Percentiles rank a stretch among this genome's conserved stretches.
Evolutionary conservation across 2,888 invertebrate species (phyloP).

Genomic region (Pheosia gnoma): DNA sequence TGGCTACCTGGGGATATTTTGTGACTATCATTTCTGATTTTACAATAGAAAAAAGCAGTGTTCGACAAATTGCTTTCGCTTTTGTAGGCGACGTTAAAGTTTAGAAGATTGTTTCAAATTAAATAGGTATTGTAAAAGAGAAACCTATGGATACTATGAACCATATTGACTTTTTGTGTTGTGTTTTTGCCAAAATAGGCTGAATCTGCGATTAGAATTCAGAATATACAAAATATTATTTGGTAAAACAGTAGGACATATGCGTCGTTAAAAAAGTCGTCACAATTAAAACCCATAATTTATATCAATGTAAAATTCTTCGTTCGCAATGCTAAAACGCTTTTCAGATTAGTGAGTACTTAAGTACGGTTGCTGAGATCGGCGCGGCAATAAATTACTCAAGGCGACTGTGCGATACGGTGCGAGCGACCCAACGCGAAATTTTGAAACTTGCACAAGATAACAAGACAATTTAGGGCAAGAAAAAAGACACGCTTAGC

Average conservation of each 20-base stretch:
- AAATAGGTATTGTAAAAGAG: too few relatives aligned
- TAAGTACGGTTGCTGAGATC: slow-evolving; percentile 17
- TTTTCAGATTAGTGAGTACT: slow-evolving; percentile 35
- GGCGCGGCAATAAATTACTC: slow-evolving; percentile 29
- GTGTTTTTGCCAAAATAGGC: too few relatives aligned
- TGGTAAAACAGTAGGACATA: too few relatives aligned
- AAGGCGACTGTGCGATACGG: slow-evolving; percentile 26
- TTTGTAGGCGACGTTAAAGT: not conserved
- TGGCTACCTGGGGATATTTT: slow-evolving; percentile 50
- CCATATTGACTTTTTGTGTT: too few relatives aligned
- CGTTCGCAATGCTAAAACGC: slow-evolving; percentile 17
- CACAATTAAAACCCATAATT: not conserved
- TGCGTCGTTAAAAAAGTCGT: not conserved
- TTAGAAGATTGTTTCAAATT: not conserved
- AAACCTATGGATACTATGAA: too few relatives aligned
- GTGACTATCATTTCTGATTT: slow-evolving; percentile 34
- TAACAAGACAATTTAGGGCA: slow-evolving; percentile 14
- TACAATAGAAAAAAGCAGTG: slow-evolving; percentile 6
- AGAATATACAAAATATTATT: too few relatives aligned
- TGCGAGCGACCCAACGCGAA: not conserved
- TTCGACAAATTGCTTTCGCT: slow-evolving; percentile 1
- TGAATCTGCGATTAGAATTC: too few relatives aligned
- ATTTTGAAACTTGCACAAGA: slow-evolving; percentile 24
- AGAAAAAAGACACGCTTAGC: too few relatives aligned
- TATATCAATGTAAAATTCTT: not conserved